These are phyloP conservation scores for Gallinago jamesoni DNA, from an alignment of 2,113 vertebrate genomes.

Conservation along the genomic window DNA sequence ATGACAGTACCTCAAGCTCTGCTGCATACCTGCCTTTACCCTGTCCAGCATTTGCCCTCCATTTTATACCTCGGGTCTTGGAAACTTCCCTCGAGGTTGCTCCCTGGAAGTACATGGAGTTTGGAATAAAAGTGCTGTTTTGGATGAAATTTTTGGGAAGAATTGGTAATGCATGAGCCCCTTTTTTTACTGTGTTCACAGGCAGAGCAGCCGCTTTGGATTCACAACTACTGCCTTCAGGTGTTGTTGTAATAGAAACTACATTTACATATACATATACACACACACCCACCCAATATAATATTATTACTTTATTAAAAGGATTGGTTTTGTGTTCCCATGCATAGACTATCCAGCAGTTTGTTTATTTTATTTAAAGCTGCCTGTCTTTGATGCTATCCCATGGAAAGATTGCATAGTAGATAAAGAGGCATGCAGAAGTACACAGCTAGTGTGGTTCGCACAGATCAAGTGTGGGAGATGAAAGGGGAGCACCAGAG, in stretches of 20 bases:
- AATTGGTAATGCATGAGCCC: accelerated
- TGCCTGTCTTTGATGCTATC: neutral
- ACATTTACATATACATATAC: neutral
- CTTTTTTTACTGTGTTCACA: neutral
- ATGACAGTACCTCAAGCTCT: neutral
- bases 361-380: neutral
- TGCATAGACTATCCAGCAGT: neutral
- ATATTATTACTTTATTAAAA: neutral
- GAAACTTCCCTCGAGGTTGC: neutral
- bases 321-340: neutral
- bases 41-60: neutral
- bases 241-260: neutral
- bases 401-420: neutral
- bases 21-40: neutral
- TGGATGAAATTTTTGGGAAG: neutral
- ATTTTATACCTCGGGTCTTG: neutral
- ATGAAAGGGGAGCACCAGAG: neutral
- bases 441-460: accelerated
- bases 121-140: neutral
- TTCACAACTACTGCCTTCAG: neutral
- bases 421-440: neutral
- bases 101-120: neutral
- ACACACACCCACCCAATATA: neutral
- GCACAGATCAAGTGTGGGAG: neutral
- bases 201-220: neutral